Base-by-base conservation (phyloP, 2,888 invertebrate genomes). In the Melanostoma scalare region DNA sequence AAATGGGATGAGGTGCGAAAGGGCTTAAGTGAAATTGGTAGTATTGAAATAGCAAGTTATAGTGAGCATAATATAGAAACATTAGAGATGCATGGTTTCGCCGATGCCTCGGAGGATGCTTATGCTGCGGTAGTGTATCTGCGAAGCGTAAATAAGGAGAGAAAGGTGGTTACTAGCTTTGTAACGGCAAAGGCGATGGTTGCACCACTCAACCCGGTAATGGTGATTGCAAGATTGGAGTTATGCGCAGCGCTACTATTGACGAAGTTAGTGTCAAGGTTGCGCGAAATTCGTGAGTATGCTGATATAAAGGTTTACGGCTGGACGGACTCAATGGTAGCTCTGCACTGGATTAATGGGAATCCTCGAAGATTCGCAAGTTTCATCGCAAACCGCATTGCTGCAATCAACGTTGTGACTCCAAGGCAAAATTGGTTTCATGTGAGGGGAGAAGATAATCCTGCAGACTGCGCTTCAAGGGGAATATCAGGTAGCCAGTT, bases 381-480 rank as follows among this genome's bases (percentile, higher is more conserved):
- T 50, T 50, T 50, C 20, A 8, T 50, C 4, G 50, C 50, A 5
- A 50, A 50, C 9, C 50, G 20, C 20, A 20, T 20, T 20, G 20
- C 20, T 20, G 33, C 52, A n/a, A 52, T 52, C 52, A 52, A 33
- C 10, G n/a, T 2, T 6, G 10, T 46, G 8, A 36, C 46, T 44
- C 61, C 61, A 10, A 35, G 33, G 8, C 8, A 33, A 35, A 44
- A 48, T 44, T 60, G 46, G 46, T 35, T 44, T 4, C 46, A 61
- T 10, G 44, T 46, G 3, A n/a, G 61, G 10, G 61, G 61, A 33
- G 48, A 46, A 20, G 20, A 10, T 2, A 61, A 46, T 9, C 61
- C 61, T n/a, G 48, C 36, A 4, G 48, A 63, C 8, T 50, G 48
- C 33, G 60, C 46, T n/a, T 46, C 35, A 52, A 33, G 52, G n/a